Evolutionary conservation across 2,113 vertebrate species (phyloP).

Genomic region (Tretioscincus oriximinensis): DNA sequence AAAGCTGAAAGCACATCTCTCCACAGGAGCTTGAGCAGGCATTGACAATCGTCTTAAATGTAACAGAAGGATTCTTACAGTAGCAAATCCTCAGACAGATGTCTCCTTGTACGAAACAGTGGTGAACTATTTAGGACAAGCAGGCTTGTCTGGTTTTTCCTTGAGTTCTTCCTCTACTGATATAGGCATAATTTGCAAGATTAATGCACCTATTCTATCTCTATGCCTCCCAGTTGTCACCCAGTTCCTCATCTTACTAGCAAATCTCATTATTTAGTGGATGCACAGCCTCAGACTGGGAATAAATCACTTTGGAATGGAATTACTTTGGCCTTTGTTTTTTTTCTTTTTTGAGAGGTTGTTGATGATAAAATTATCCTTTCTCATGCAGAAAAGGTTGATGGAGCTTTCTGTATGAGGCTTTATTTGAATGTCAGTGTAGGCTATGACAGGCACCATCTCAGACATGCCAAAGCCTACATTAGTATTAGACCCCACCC

Average conservation of each 20-base stretch:
- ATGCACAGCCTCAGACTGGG: background rate
- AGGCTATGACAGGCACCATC: too few species aligned
- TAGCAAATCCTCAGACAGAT: background rate
- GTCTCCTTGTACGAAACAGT: background rate
- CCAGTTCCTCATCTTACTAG: background rate
- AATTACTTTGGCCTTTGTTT: background rate
- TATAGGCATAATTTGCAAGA: background rate
- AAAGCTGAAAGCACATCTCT: background rate
- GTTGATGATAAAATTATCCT: background rate
- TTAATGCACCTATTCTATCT: slow-evolving; percentile 1
- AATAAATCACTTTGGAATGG: background rate
- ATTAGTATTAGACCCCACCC: too few species aligned
- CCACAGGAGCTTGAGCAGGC: background rate
- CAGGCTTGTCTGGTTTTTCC: background rate
- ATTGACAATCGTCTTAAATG: background rate
- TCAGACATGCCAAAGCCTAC: too few species aligned
- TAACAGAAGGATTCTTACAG: background rate
- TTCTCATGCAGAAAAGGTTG: background rate
- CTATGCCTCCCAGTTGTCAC: background rate
- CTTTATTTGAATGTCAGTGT: too few species aligned
- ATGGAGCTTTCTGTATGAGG: too few species aligned
- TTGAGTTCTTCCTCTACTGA: slow-evolving; percentile 18
- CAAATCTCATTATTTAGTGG: background rate
- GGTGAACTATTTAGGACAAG: slow-evolving; percentile 5
- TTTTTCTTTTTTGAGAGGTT: background rate